Conservation (phyloP, 2,113 vertebrate species). For the Melanostigma gelatinosum region DNA sequence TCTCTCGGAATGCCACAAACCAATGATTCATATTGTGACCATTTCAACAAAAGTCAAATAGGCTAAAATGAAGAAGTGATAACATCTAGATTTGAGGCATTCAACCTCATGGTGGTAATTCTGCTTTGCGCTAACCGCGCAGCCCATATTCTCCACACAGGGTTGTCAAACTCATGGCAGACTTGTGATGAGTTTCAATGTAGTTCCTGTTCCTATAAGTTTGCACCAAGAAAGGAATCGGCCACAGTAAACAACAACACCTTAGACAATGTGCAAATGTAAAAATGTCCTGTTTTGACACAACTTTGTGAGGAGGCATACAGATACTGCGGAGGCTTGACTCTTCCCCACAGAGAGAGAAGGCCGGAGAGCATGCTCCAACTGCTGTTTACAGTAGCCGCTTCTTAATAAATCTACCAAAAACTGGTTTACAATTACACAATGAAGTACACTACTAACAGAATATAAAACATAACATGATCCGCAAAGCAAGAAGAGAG, state of each 20-base stretch:
- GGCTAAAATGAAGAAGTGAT: background rate
- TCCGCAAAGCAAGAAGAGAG: too few relatives aligned
- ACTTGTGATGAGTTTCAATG: slow-evolving; percentile 4
- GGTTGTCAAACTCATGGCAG: slow-evolving; percentile 14
- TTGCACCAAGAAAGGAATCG: background rate
- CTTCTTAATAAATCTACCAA: too few relatives aligned
- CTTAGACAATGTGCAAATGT: slow-evolving; percentile 34
- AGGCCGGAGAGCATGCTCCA: too few relatives aligned
- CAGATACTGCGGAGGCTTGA: background rate
- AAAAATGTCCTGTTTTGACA: slow-evolving; percentile 37
- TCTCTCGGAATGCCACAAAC: background rate
- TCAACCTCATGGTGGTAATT: background rate
- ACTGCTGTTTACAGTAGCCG: too few relatives aligned
- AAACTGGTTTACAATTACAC: too few relatives aligned
- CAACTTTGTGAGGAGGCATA: slow-evolving; percentile 10
- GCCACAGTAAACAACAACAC: slow-evolving; percentile 8
- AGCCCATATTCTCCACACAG: slow-evolving; percentile 1
- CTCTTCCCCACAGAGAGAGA: too few relatives aligned
- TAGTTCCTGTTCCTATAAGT: slow-evolving; percentile 4
- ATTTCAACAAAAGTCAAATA: background rate
- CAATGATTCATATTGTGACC: background rate
- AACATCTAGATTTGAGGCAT: background rate
- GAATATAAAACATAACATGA: too few relatives aligned
- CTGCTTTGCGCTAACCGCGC: background rate
- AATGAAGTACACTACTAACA: too few relatives aligned